Evolutionary conservation across 2,113 vertebrate genomes (phyloP).

Genomic region (Pungitius pungitius): DNA sequence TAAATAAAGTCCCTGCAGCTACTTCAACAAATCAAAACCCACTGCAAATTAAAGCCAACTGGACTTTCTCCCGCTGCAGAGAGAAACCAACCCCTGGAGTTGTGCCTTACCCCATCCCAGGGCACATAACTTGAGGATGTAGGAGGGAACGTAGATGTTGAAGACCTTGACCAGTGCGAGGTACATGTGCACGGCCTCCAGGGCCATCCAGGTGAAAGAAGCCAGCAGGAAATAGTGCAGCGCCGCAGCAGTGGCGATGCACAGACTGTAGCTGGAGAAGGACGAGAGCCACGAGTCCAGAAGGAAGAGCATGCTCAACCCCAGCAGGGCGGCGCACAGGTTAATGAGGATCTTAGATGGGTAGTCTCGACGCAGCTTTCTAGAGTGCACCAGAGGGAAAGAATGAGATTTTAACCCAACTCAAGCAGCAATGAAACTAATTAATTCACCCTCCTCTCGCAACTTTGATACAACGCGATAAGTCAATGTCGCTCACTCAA

Average conservation of each 20-base stretch:
- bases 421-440: background rate
- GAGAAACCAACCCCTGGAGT: background rate
- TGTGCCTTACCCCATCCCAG: slow-evolving; percentile 88
- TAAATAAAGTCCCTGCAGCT: background rate
- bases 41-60: background rate
- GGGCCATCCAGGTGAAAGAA: slow-evolving; percentile 91
- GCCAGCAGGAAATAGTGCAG: slow-evolving; percentile 90
- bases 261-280: slow-evolving; percentile 78
- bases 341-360: slow-evolving; percentile 92
- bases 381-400: slow-evolving; percentile 48
- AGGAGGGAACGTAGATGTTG: slow-evolving; percentile 86
- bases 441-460: background rate
- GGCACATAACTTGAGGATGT: slow-evolving; percentile 87
- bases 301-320: slow-evolving; percentile 86
- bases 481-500: slow-evolving; percentile 79
- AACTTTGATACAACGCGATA: background rate
- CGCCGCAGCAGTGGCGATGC: slow-evolving; percentile 75
- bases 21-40: background rate
- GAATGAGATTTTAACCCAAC: background rate
- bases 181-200: slow-evolving; percentile 91
- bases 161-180: slow-evolving; percentile 90
- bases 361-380: slow-evolving; percentile 85
- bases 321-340: slow-evolving; percentile 83
- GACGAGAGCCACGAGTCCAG: slow-evolving; percentile 85
- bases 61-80: background rate